Evolutionary conservation across 2,888 invertebrate species (phyloP).

Genomic region (Sipha maydis): DNA sequence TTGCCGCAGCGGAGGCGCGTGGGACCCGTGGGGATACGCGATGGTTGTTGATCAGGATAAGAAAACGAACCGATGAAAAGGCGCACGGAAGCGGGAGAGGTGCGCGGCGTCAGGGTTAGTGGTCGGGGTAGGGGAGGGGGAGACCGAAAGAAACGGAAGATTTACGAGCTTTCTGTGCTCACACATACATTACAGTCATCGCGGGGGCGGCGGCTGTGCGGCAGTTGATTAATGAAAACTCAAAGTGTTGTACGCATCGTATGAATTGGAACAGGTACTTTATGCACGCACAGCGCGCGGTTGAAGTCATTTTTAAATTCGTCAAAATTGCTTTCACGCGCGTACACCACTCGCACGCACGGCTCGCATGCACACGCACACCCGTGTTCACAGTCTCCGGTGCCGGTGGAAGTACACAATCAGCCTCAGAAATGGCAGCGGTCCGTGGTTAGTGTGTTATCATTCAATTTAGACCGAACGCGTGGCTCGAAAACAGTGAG

Average conservation of each 20-base stretch:
- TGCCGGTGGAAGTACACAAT: neutral
- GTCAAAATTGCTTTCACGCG: neutral
- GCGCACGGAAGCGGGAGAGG: neutral
- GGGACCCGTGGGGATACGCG: neutral
- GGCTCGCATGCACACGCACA: neutral
- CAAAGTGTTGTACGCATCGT: neutral
- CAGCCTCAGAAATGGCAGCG: neutral
- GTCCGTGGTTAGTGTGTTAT: no score
- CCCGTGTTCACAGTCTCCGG: neutral
- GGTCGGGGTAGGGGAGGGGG: neutral
- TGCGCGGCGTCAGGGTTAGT: neutral
- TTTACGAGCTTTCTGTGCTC: slow-evolving; percentile 34
- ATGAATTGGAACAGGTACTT: neutral
- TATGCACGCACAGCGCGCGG: neutral
- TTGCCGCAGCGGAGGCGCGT: slow-evolving; percentile 1
- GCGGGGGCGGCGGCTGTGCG: neutral
- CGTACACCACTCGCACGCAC: no score
- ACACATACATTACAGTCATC: slow-evolving; percentile 22
- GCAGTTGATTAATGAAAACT: slow-evolving; percentile 48
- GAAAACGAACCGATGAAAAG: neutral
- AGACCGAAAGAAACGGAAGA: slow-evolving; percentile 30
- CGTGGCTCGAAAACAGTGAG: neutral
- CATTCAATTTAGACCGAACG: neutral
- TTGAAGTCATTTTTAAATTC: neutral
- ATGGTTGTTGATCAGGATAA: neutral